Base-by-base conservation (phyloP, 2,888 invertebrate species). In the Ceramica pisi region DNA sequence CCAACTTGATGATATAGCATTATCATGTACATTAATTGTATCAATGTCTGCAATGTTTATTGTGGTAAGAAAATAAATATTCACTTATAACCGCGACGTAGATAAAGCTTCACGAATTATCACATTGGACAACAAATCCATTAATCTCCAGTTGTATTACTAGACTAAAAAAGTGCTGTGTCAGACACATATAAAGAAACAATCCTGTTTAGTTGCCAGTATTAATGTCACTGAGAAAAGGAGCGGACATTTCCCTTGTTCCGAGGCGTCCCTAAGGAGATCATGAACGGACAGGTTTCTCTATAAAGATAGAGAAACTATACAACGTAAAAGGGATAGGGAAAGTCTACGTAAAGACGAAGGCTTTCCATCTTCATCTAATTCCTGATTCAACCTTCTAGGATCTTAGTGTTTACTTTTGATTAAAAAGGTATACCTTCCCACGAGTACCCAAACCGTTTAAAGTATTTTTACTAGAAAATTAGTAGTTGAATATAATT, bases 321-420 rank as follows among this genome's bases (percentile, higher is more conserved):
- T n/a, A n/a, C n/a, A n/a, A n/a, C n/a, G n/a, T n/a, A n/a, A n/a
- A n/a, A n/a, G n/a, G n/a, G n/a, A n/a, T n/a, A n/a, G n/a, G n/a
- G n/a, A n/a, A n/a, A n/a, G n/a, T n/a, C n/a, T n/a, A n/a, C n/a
- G n/a, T n/a, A n/a, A n/a, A n/a, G 9, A 35, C 19, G n/a, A 21
- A 50, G 46, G 41, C 23, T 23, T 44, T 76, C 14, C 21, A 60
- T 74, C 41, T 76, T 60, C 12, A 67, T 74, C 41, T 31, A 0
- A 59, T 26, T 57, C 23, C 9, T 46, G 57, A 23, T 26, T 12
- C 0, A 7, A 19, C 7, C 4, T 12, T 26, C 4, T 9, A 14
- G 10, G 6, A n/a, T 10, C 19, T 51, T 26, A 10, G 12, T 12
- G 23, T 69, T 55, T 38, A 53, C 12, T n/a, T 53, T 12, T 35